phyloP scores from a whole-genome alignment of 2,113 vertebrate species.

The Corythaixoides concolor region DNA sequence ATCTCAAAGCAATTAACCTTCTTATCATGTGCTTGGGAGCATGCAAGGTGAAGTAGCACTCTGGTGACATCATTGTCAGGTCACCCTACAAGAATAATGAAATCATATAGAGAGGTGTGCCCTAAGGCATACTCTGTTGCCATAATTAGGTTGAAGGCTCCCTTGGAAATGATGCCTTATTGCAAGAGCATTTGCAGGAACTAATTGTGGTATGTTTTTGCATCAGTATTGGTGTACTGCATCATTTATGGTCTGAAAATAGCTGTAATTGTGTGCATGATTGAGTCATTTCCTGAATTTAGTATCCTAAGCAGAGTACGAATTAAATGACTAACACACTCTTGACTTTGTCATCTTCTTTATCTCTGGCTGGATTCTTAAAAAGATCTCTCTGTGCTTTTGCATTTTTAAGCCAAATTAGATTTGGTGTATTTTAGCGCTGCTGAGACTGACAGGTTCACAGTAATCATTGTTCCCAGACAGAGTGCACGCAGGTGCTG shows the following conservation, averaged over 20 bases:
- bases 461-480: conserved; percentile 5
- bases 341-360: conserved; percentile 72
- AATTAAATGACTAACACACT: conserved; percentile 73
- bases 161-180: conserved; percentile 72
- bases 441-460: conserved; percentile 8
- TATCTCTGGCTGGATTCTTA: conserved; percentile 62
- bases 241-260: conserved; percentile 77
- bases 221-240: conserved; percentile 68
- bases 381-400: conserved; percentile 50
- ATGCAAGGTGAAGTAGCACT: conserved; percentile 49
- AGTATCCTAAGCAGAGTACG: conserved; percentile 63
- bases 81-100: conserved; percentile 68
- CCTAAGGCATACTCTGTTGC: conserved; percentile 64
- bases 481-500: background rate
- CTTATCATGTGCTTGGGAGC: conserved; percentile 41
- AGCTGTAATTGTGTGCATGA: conserved; percentile 75
- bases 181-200: conserved; percentile 71
- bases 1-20: conserved; percentile 67
- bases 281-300: conserved; percentile 82
- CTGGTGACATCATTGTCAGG: conserved; percentile 69
- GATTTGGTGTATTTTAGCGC: background rate
- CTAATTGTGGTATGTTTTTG: conserved; percentile 78
- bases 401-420: conserved; percentile 48
- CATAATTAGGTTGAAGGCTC: conserved; percentile 76
- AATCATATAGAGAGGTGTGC: conserved; percentile 69